These are phyloP conservation scores for Scomberomorus guttatus DNA, from an alignment of 2,797 vertebrate genomes.

Conservation along the genomic window DNA sequence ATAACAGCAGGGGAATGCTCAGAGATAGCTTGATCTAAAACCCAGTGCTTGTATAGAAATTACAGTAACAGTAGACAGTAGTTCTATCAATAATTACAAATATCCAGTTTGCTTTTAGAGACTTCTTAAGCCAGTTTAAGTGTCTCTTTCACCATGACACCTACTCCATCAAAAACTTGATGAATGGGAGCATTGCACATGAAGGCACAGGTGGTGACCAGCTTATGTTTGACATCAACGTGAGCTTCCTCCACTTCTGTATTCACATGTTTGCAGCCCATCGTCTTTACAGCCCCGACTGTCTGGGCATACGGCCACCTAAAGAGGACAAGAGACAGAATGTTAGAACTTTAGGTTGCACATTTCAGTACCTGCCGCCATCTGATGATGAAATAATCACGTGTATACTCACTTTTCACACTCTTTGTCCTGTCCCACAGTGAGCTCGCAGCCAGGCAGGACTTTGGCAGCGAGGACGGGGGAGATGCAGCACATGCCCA, in stretches of 20 bases:
- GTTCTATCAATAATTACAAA: background rate
- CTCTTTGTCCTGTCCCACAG: slow-evolving; percentile 92
- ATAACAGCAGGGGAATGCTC: no score
- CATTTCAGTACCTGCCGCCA: background rate
- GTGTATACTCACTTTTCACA: slow-evolving; percentile 76
- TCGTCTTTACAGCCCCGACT: slow-evolving; percentile 79
- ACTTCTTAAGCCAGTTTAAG: slow-evolving; percentile 83
- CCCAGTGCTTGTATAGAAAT: no score
- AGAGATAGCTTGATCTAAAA: no score
- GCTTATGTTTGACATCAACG: slow-evolving; percentile 87
- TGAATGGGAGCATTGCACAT: slow-evolving; percentile 91
- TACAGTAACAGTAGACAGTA: no score
- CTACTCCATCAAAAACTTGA: slow-evolving; percentile 88
- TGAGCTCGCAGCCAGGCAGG: slow-evolving; percentile 91
- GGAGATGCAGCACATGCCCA: slow-evolving; percentile 94
- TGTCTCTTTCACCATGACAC: slow-evolving; percentile 87
- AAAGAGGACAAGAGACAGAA: background rate
- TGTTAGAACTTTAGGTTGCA: background rate
- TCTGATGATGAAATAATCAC: background rate
- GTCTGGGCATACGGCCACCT: slow-evolving; percentile 90
- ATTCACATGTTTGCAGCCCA: slow-evolving; percentile 90
- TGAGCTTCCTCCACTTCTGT: slow-evolving; percentile 86
- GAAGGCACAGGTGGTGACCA: slow-evolving; percentile 90
- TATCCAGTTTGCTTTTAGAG: background rate
- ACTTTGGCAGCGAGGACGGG: slow-evolving; percentile 91